phyloP scores from a whole-genome alignment of 2,888 invertebrate genomes.

The Netelia melanura region DNA sequence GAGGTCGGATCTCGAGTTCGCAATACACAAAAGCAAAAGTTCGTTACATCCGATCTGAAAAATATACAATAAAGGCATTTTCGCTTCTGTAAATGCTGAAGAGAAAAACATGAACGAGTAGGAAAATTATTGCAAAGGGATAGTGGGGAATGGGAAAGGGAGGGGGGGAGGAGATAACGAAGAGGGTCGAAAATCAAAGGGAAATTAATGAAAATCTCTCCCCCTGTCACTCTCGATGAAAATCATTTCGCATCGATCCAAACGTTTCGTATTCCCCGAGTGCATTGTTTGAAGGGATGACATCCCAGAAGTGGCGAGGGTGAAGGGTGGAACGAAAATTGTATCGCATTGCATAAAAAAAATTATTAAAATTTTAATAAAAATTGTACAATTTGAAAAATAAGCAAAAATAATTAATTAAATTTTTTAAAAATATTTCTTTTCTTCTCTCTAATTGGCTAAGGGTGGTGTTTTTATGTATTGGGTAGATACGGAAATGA shows the following conservation, averaged over 20 bases:
- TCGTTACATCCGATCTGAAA: constrained; percentile 10
- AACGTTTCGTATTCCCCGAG: constrained; percentile 75
- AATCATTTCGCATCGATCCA: constrained; percentile 74
- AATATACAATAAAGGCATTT: constrained; percentile 41
- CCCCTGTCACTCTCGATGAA: constrained; percentile 71
- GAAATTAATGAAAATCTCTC: constrained; percentile 77
- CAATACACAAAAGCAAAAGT: constrained; percentile 16
- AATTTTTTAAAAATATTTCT: too few relatives aligned
- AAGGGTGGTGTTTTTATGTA: too few relatives aligned
- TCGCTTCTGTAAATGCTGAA: neutral
- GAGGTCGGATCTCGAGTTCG: constrained; percentile 12
- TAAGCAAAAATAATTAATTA: too few relatives aligned
- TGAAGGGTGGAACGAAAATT: neutral
- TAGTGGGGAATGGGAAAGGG: neutral
- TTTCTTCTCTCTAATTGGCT: too few relatives aligned
- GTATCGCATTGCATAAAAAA: neutral
- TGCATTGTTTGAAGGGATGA: neutral
- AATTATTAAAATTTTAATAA: neutral
- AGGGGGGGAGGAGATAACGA: neutral
- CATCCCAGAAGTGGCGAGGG: neutral
- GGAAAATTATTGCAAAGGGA: neutral
- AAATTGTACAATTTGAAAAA: too few relatives aligned
- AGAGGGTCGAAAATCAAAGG: constrained; percentile 75
- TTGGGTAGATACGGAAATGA: too few relatives aligned
- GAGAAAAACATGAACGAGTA: neutral